Conservation (phyloP, 2,888 invertebrate genomes). For the Apamea monoglypha region DNA sequence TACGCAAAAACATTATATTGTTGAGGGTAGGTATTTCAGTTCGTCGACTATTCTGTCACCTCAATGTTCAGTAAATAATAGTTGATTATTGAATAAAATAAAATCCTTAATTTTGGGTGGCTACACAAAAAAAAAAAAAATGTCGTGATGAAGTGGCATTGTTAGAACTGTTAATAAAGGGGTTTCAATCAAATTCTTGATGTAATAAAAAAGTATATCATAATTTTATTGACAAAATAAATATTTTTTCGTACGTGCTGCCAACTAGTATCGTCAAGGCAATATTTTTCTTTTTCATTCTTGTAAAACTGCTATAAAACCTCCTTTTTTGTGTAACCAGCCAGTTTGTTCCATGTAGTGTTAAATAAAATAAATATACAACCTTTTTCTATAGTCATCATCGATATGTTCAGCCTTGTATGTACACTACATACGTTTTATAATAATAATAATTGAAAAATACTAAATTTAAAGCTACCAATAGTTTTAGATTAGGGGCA, state of each 20-base stretch:
- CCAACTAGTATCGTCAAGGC: background rate
- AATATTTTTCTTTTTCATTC: background rate
- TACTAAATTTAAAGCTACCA: slow-evolving; percentile 65
- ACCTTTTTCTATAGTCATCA: slow-evolving; percentile 65
- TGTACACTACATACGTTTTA: slow-evolving; percentile 61
- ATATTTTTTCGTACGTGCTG: background rate
- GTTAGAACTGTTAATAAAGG: background rate
- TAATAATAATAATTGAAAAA: slow-evolving; percentile 63
- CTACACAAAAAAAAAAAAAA: slow-evolving; percentile 37
- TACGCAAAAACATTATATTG: background rate
- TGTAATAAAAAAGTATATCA: background rate
- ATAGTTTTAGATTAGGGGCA: slow-evolving; percentile 52
- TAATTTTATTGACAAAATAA: no score
- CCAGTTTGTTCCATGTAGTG: background rate
- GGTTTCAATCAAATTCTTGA: background rate
- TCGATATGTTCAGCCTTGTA: slow-evolving; percentile 78
- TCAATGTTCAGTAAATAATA: slow-evolving; percentile 33
- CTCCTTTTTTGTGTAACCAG: slow-evolving; percentile 27
- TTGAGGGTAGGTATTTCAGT: slow-evolving; percentile 6
- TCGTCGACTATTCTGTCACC: slow-evolving; percentile 49
- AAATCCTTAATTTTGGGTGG: slow-evolving; percentile 1
- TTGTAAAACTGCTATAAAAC: background rate
- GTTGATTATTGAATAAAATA: slow-evolving; percentile 6
- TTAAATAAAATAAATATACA: slow-evolving; percentile 64
- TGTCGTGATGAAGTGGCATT: background rate